Percentiles rank a stretch among this genome's conserved stretches.
Evolutionary conservation across 1,140 invertebrate species (phyloP).

Genomic region (Zaprionus capensis): DNA sequence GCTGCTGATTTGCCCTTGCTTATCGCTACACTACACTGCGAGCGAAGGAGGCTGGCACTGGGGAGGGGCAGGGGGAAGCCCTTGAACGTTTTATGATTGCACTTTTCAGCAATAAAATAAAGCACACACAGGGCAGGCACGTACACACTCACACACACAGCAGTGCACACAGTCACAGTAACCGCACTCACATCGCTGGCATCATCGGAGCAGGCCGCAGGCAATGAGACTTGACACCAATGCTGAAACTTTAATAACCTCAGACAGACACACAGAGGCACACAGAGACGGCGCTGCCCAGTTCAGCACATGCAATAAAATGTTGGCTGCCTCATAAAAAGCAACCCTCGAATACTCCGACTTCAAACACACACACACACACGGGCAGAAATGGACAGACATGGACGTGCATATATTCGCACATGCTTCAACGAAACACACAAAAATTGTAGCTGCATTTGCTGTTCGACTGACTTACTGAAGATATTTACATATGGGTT

Average conservation of each 20-base stretch:
- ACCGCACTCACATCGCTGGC: constrained; percentile 10
- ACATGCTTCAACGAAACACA: constrained; percentile 4
- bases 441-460: constrained; percentile 28
- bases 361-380: constrained; percentile 25
- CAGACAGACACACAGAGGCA: constrained; percentile 43
- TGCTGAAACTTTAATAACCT: constrained; percentile 76
- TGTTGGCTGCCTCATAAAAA: constrained; percentile 70
- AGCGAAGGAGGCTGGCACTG: background rate
- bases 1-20: constrained; percentile 13
- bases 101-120: constrained; percentile 78
- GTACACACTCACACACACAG: constrained; percentile 5
- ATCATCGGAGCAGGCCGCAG: constrained; percentile 38
- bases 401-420: background rate
- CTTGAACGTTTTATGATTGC: constrained; percentile 80
- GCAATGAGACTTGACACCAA: constrained; percentile 65
- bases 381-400: background rate
- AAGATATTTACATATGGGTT: constrained; percentile 9
- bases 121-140: constrained; percentile 17
- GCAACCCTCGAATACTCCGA: constrained; percentile 18
- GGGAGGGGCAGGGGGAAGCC: constrained; percentile 20
- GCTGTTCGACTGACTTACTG: background rate
- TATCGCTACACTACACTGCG: constrained; percentile 28
- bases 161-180: background rate
- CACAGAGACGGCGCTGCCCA: constrained; percentile 32
- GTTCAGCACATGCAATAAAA: constrained; percentile 69